Conservation (phyloP, 2,888 invertebrate genomes). For the Trissoscelio sp. region DNA sequence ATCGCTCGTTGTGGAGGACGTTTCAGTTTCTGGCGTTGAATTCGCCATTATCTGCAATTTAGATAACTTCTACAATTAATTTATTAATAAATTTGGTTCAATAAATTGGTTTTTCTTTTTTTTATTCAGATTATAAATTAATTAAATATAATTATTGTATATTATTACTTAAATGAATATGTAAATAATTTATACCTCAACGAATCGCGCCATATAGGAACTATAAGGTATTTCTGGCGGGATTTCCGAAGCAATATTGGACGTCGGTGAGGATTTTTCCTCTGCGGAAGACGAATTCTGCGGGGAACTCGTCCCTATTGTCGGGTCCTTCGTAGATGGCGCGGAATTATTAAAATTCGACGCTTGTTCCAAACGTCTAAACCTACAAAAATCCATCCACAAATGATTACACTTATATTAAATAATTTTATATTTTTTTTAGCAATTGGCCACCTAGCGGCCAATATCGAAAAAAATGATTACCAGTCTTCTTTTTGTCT, state of each 20-base stretch:
- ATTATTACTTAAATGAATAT: no score
- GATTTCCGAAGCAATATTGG: conserved; percentile 72
- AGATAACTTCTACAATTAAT: background rate
- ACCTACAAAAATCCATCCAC: conserved; percentile 81
- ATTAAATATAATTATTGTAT: no score
- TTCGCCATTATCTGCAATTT: conserved; percentile 53
- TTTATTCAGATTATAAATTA: no score
- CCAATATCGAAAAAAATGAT: no score
- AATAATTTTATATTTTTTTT: no score
- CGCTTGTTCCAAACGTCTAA: conserved; percentile 84
- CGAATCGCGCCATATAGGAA: conserved; percentile 79
- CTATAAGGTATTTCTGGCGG: conserved; percentile 77
- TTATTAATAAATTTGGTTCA: background rate
- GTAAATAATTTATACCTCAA: conserved; percentile 75
- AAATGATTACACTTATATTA: no score
- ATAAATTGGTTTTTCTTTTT: no score
- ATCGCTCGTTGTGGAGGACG: conserved; percentile 78
- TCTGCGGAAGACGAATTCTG: conserved; percentile 72
- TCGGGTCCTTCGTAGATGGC: conserved; percentile 74
- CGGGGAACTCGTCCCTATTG: conserved; percentile 69
- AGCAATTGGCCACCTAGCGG: no score
- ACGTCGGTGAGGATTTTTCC: conserved; percentile 73
- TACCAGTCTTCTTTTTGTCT: conserved; percentile 97
- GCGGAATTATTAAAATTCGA: conserved; percentile 79
- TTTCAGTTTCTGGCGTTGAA: conserved; percentile 69